Evolutionary conservation across 2,888 invertebrate species (phyloP).

Genomic region (Hydraecia micacea): DNA sequence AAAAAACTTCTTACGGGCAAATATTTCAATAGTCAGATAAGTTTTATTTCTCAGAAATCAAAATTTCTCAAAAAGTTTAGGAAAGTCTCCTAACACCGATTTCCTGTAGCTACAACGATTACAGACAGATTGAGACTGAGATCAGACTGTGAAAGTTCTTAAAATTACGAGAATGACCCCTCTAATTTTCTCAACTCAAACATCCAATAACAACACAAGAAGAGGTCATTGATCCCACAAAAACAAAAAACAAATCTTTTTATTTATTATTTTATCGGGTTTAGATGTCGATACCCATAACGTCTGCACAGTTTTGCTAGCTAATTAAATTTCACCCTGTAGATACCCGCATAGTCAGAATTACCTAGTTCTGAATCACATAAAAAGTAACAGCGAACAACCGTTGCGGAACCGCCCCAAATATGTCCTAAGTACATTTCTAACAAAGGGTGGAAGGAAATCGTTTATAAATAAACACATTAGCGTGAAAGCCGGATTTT

Average conservation of each 20-base stretch:
- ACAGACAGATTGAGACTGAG: no score
- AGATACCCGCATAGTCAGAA: background rate
- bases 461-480: conserved; percentile 84
- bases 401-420: conserved; percentile 21
- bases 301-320: background rate
- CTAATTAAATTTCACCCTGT: background rate
- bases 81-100: no score
- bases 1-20: background rate
- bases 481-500: conserved; percentile 85
- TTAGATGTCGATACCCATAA: no score
- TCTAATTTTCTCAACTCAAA: no score
- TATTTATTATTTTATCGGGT: no score
- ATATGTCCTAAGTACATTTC: conserved; percentile 62
- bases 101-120: no score
- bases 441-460: conserved; percentile 71
- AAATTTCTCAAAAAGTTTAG: no score
- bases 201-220: no score
- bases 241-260: no score
- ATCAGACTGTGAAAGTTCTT: no score
- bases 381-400: background rate
- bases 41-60: background rate
- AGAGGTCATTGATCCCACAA: no score
- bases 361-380: background rate
- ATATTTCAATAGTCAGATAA: background rate
- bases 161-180: no score